Evolutionary conservation across 2,113 vertebrate species (phyloP), one percentile per base, ranked within the genome.

Genomic region (Dermatemys mawii): DNA sequence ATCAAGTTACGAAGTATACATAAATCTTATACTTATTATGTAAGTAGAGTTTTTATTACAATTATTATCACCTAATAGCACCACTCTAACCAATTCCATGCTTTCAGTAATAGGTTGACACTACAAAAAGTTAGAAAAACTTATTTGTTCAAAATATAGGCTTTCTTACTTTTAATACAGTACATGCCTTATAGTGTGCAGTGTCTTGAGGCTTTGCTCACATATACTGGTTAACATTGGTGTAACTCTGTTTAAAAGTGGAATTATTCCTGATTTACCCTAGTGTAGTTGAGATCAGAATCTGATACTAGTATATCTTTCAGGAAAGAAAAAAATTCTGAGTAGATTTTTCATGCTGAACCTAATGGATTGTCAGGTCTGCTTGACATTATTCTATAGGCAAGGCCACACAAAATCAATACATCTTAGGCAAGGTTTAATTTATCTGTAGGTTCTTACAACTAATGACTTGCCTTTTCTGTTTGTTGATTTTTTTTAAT

Each of bases 381-480:
- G 95, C 96, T 97, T 98, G 98, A 98, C 97, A 97, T 98, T 98
- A 97, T 98, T 98, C 97, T 97, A 96, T 97, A 98, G 97, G 95
- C 96, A 81, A 98, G 97, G 94, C 97, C 98, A 97, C 97, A 96
- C 94, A 98, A 98, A 97, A 98, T 98, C 98, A 97, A 98, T 98
- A 96, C 96, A 97, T 98, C 97, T 98, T 98, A 98, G 97, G 97
- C 97, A 97, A 97, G 97, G 93, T 98, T 98, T 98, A 98, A 98
- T 98, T 98, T 98, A 98, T 98, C 97, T 98, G 97, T 98, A 97
- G 96, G 94, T 97, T 98, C 98, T 97, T 98, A 96, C 88, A 98
- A 97, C 97, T 98, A 98, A 98, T 98, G 93, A 98, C 98, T 98
- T 98, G 96, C 93, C 94, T 97, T 97, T 98, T 98, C 93, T 89